A percentile compares a stretch with the other conserved stretches of the same genome.
phyloP scores from a whole-genome alignment of 92 coral and sea anemone species.

The Palythoa grandiflora region DNA sequence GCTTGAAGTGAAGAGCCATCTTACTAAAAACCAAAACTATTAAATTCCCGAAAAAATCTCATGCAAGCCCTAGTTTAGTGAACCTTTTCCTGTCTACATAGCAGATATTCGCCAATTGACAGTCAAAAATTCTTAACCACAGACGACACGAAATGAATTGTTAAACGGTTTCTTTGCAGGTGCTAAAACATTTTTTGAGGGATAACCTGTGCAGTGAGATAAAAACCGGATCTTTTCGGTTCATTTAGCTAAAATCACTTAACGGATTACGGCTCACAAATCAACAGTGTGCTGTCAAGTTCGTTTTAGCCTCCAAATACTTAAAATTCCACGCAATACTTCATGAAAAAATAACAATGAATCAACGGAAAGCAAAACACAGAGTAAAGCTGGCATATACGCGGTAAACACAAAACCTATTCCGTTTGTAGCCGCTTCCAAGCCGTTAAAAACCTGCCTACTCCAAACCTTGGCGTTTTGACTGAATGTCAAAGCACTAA shows the following conservation, averaged over 20 bases:
- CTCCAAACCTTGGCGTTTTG: too few relatives aligned
- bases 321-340: constrained; percentile 7
- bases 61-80: too few relatives aligned
- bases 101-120: not conserved
- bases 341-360: not conserved
- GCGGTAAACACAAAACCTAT: not conserved
- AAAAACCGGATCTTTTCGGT: not conserved
- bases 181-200: not conserved
- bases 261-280: not conserved
- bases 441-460: not conserved
- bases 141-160: not conserved
- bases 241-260: not conserved
- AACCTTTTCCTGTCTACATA: not conserved
- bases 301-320: not conserved
- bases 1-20: too few relatives aligned
- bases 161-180: not conserved
- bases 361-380: not conserved
- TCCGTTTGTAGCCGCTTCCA: not conserved
- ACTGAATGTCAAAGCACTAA: too few relatives aligned
- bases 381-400: not conserved
- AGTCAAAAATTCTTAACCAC: not conserved
- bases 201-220: not conserved
- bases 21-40: too few relatives aligned
- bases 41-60: too few relatives aligned
- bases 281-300: not conserved